phyloP scores from a whole-genome alignment of 2,797 vertebrate genomes.

The Podarcis siculus region DNA sequence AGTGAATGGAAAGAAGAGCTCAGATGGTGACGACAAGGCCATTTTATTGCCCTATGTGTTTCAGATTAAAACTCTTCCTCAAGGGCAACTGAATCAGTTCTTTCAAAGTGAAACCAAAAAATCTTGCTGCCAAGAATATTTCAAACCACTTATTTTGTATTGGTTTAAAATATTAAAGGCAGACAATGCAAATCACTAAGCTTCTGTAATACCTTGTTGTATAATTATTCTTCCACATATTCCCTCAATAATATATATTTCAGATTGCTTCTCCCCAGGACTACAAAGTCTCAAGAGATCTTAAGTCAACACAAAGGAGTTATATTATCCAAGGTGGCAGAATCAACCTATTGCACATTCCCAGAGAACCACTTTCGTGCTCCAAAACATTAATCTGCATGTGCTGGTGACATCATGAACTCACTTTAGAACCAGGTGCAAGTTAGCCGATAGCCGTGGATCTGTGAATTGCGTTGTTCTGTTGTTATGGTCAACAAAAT shows the following conservation, averaged over 20 bases:
- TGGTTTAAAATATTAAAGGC: not conserved
- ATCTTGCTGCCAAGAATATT: not conserved
- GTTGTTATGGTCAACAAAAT: conserved; percentile 99
- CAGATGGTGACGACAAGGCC: not conserved
- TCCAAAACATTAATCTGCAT: not conserved
- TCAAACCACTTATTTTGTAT: not conserved
- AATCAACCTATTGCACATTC: rapidly evolving
- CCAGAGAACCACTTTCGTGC: conserved; percentile 37
- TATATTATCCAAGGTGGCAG: not conserved
- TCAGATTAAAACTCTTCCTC: not conserved
- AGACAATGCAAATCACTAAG: not conserved
- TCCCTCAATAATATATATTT: not conserved
- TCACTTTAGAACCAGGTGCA: conserved; percentile 95
- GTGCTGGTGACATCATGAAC: conserved; percentile 58
- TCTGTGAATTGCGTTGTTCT: conserved; percentile 97
- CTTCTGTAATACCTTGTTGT: not conserved
- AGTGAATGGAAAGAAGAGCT: not conserved
- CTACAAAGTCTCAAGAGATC: not conserved
- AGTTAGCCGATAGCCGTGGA: conserved; percentile 93
- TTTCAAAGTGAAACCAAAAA: not conserved
- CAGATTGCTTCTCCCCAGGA: not conserved
- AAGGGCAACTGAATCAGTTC: not conserved
- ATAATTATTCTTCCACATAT: not conserved
- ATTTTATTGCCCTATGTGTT: not conserved
- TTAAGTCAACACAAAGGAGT: not conserved